Evolutionary conservation across 1,140 invertebrate species (phyloP).

Genomic region (Trichomalopsis sarcophagae): DNA sequence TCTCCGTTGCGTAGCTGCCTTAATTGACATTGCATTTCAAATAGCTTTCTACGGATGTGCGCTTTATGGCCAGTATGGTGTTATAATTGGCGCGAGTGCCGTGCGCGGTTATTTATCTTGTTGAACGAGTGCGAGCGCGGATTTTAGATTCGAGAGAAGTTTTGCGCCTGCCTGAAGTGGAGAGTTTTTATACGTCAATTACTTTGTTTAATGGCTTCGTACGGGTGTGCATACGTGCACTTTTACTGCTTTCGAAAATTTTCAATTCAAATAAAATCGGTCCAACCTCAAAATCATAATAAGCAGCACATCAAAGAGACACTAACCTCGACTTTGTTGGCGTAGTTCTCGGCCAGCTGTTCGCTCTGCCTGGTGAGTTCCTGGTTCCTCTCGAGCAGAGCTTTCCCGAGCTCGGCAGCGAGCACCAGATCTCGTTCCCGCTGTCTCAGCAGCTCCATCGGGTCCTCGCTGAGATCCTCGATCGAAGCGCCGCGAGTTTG

Average conservation of each 20-base stretch:
- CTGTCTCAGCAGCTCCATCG: slow-evolving; percentile 89
- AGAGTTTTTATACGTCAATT: neutral
- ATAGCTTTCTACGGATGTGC: neutral
- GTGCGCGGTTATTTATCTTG: neutral
- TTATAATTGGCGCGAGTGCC: neutral
- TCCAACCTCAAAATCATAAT: neutral
- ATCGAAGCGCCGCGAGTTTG: slow-evolving; percentile 65
- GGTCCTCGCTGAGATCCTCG: slow-evolving; percentile 78
- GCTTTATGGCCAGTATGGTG: neutral
- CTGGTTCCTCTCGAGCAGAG: slow-evolving; percentile 94
- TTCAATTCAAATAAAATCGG: neutral
- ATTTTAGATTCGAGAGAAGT: no score
- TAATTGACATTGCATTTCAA: slow-evolving; percentile 21
- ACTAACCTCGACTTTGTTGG: slow-evolving; percentile 93
- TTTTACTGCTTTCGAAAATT: neutral
- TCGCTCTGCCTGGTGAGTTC: slow-evolving; percentile 92
- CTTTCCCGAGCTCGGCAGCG: slow-evolving; percentile 96
- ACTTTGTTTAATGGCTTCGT: neutral
- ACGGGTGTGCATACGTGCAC: no score
- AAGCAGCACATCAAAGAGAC: neutral
- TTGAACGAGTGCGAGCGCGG: neutral
- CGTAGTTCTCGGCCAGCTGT: slow-evolving; percentile 89
- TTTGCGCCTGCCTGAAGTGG: neutral
- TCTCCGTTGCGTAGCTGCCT: neutral
- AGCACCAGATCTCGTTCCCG: slow-evolving; percentile 94